Base-by-base conservation (phyloP, 2,888 invertebrate species). In the Phengaris arion region DNA sequence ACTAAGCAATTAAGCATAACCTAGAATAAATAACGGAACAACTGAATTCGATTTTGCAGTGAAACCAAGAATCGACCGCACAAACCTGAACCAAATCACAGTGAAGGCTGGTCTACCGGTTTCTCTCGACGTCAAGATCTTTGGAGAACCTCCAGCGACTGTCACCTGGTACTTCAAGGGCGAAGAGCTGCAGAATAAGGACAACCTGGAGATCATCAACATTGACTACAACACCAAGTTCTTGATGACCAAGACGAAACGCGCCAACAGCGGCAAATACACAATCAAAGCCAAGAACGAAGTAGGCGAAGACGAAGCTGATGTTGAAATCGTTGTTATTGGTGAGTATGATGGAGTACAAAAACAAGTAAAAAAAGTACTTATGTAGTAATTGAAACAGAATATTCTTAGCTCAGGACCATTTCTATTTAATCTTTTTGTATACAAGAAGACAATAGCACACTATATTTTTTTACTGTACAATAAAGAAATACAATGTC, bases 11-110 rank as follows among this genome's bases (percentile, higher is more conserved):
- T 48, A 1, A 6, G 6, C 6, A 5, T 48, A 7, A 48, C 1
- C 48, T 5, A 48, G 48, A 7, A 48, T 6, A 48, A 6, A 48
- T 48, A 48, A 48, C 8, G 48, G 1, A 48, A 48, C 48, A 48
- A 48, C 6, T 48, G 8, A 59, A n/a, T 59, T 12, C 22, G 52
- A 15, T 13, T 59, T 55, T 90, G 79, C 90, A 98, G 98, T 98
- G 87, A 98, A 98, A 94, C 99, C 99, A 77, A 95, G 96, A 84
- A 99, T 99, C 87, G 98, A 99, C 87, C 96, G 98, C 80, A 97
- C 97, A 22, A 98, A 98, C 89, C 92, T 98, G 74, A 96, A 97
- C 83, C 95, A 96, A n/a, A 88, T 98, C 3, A 95, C 95, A 2
- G 96, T 99, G 68, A 98, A 99, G 89, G 96, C 97, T 78, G 98